Base-by-base conservation (phyloP, 2,888 invertebrate species). In the Sturmia bella region DNA sequence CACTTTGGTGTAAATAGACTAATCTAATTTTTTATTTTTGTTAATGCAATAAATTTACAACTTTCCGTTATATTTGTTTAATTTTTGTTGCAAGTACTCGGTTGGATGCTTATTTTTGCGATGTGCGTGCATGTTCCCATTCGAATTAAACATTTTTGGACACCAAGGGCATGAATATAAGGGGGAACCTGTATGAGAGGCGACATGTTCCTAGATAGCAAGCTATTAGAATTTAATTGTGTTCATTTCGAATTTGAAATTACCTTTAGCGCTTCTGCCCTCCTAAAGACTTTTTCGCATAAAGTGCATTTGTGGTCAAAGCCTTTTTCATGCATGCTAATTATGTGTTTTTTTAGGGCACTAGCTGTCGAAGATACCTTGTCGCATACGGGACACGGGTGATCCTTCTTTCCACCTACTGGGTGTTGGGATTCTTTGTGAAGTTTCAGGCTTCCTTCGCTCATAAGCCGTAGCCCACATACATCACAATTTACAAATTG, bases 281-380 rank as follows among this genome's bases (percentile, higher is more conserved):
- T 89, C 59, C 89, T 90, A 75, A 91, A 91, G 5, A 87, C 88
- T 74, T 91, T 91, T 0, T 86, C 85, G 75, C 91, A 91, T 19
- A 90, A 86, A 32, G 87, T 87, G 68, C 91, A 91, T 54, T 88
- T 87, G 63, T 87, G 88, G 27, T 86, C 87, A 0, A 88, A 86
- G 13, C 88, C 87, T 3, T 87, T 85, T 2, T 87, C 86, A 77
- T 91, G 91, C 2, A 90, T 90, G 50, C 89, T 89, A 0, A 87
- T 87, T 54, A 88, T 86, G 57, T 91, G 91, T 70, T 88, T 90
- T 9, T 88, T 84, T 75, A 91, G 84, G 13, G 91, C 90, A 48
- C 88, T 89, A 11, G 87, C 87, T 37, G 89, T 89, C 2, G 90
- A 89, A 3, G 90, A 88, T 5, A 88, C 84, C 81, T 90, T 90